A percentile compares a stretch with the other conserved stretches of the same genome.
Evolutionary conservation across 1,140 invertebrate genomes (phyloP).

Genomic region (Reticulitermes speratus): DNA sequence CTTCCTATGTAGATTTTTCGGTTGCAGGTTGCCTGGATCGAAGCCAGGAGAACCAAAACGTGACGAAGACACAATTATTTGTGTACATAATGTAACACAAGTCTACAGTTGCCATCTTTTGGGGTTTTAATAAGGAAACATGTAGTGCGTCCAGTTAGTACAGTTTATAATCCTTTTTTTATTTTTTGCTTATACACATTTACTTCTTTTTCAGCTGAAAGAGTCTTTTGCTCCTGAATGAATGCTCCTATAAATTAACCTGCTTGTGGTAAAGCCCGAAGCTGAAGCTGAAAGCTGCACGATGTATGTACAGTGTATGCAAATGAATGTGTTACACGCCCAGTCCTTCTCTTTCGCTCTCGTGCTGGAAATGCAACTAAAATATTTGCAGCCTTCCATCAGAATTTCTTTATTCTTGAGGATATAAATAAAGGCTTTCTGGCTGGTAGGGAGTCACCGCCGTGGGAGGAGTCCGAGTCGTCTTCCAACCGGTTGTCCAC

Average conservation of each 20-base stretch:
- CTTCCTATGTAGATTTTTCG: too few relatives aligned
- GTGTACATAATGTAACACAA: too few relatives aligned
- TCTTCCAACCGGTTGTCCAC: neutral
- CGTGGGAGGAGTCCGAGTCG: neutral
- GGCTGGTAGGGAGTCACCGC: neutral
- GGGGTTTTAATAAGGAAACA: too few relatives aligned
- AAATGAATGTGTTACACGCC: neutral
- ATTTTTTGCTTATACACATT: neutral
- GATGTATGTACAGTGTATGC: neutral
- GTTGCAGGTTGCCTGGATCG: neutral
- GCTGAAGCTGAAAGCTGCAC: constrained; percentile 3
- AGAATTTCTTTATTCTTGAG: constrained; percentile 19
- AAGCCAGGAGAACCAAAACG: neutral
- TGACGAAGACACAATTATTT: too few relatives aligned
- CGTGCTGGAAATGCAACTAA: constrained; percentile 18
- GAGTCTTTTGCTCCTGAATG: neutral
- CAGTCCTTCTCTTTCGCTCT: constrained; percentile 1
- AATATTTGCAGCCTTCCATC: constrained; percentile 10
- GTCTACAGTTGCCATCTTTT: too few relatives aligned
- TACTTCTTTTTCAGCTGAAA: neutral
- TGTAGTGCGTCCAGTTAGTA: neutral
- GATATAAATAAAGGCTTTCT: constrained; percentile 14
- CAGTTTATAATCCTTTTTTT: neutral
- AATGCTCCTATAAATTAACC: constrained; percentile 7
- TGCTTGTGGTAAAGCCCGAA: neutral